Evolutionary conservation across 2,888 invertebrate genomes (phyloP), one percentile per base, ranked within the genome.

Genomic region (Alviniconcha strummeri): DNA sequence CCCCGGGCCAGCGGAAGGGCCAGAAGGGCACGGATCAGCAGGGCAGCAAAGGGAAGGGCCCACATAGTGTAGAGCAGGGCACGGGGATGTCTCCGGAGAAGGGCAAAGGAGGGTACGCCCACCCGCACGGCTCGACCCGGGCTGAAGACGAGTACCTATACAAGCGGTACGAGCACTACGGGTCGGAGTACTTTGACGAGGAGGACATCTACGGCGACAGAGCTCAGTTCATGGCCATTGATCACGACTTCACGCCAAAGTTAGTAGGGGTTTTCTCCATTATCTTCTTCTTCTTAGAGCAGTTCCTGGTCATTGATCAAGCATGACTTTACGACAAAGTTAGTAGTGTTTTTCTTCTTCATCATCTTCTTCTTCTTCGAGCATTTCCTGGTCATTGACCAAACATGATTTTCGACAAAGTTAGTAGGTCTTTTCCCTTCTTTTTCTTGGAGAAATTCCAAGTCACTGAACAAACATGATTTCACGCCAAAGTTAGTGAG

Each of bases 191-290:
- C 19, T 60, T 57, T 15, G 79, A 56, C 15, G 74, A 80, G 36
- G 83, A 55, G 17, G 55, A 74, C 52, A 80, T 74, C 17, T 64
- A 75, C 8, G 77, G 78, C 4, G 67, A 54, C 4, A 60, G 80
- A 55, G 19, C 80, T 80, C 74, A 76, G 57, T 84, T 84, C 52
- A 67, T 77, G n/a, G 60, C 60, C 52, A 78, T 82, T 17, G 82
- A 84, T 36, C 54, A 74, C n/a, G 81, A 84, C 52, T 56, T 81
- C 55, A 84, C 84, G 5, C 84, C 84, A 36, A 74, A 69, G 84
- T 84, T 64, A 84, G 84, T 69, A 19, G 13, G 6, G n/a, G 19
- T 74, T 52, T 52, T 54, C 6, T 11, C 36, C 52, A 7, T 54
- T 4, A 2, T 71, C 71, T 71, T 13, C n/a, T 17, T 36, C 64